Percentiles rank a stretch among this genome's conserved stretches.
phyloP scores from a whole-genome alignment of 2,113 vertebrate genomes.

The Micronycteris hirsuta region DNA sequence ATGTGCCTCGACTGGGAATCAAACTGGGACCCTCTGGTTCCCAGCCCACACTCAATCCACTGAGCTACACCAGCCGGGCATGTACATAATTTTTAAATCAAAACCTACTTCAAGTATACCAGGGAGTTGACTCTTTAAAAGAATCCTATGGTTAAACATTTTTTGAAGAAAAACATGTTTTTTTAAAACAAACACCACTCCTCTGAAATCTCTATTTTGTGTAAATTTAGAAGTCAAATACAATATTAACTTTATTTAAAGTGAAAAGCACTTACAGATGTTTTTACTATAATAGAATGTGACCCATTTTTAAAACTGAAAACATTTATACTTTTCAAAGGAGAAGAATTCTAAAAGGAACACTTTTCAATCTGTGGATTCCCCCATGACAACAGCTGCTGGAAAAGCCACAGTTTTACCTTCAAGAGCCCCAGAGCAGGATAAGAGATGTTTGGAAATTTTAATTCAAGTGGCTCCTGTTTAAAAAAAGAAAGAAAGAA shows the following conservation, averaged over 20 bases:
- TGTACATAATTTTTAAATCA: conserved; percentile 43
- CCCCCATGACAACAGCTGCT: background rate
- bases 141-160: background rate
- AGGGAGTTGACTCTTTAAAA: background rate
- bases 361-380: background rate
- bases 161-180: conserved; percentile 29
- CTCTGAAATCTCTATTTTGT: conserved; percentile 29
- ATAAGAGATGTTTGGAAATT: conserved; percentile 88
- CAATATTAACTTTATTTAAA: conserved; percentile 14
- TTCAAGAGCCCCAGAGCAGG: conserved; percentile 92
- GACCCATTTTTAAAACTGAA: conserved; percentile 29
- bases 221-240: conserved; percentile 45
- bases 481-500: background rate
- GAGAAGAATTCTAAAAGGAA: conserved; percentile 7
- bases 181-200: conserved; percentile 6
- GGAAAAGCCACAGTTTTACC: conserved; percentile 81
- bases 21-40: too few relatives aligned
- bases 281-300: conserved; percentile 21
- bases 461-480: conserved; percentile 92
- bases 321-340: background rate
- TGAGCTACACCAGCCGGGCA: too few relatives aligned
- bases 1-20: too few relatives aligned
- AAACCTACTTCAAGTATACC: background rate
- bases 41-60: too few relatives aligned
- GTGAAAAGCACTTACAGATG: background rate